These are phyloP conservation scores for Drosophila ustulata DNA, from an alignment of 2,888 invertebrate species.

Conservation along the genomic window DNA sequence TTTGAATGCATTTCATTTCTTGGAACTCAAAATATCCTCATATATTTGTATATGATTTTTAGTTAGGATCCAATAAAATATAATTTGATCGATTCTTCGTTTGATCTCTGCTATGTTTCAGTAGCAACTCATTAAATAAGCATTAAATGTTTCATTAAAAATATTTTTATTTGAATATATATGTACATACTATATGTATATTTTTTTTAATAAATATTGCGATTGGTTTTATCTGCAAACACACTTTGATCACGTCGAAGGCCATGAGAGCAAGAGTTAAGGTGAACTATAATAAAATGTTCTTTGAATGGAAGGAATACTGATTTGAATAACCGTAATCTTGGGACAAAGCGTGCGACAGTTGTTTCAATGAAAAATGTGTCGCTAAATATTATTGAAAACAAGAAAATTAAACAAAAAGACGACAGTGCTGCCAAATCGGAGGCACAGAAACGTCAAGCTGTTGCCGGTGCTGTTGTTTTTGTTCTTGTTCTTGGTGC, in stretches of 20 bases:
- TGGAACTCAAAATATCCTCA: not conserved
- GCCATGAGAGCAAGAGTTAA: not conserved
- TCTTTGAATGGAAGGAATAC: not conserved
- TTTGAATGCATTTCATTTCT: not conserved
- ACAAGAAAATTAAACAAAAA: constrained; percentile 16
- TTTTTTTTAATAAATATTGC: not conserved
- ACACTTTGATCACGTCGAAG: not conserved
- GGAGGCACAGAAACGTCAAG: constrained; percentile 14
- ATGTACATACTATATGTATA: too few relatives aligned
- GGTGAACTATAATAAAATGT: not conserved
- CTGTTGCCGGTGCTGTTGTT: constrained; percentile 12
- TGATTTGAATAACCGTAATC: not conserved
- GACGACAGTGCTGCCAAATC: constrained; percentile 46
- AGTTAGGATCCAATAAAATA: not conserved
- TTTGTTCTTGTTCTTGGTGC: constrained; percentile 8
- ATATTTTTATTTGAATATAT: not conserved
- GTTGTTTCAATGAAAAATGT: constrained; percentile 58
- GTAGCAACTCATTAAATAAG: not conserved
- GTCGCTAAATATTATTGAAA: constrained; percentile 66
- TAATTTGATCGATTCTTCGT: not conserved
- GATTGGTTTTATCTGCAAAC: not conserved
- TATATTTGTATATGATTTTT: not conserved
- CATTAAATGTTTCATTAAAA: constrained; percentile 1
- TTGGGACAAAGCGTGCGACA: constrained; percentile 14
- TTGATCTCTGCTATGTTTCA: constrained; percentile 1